phyloP scores from a whole-genome alignment of 92 coral and sea anemone genomes.

The Montipora capitata region DNA sequence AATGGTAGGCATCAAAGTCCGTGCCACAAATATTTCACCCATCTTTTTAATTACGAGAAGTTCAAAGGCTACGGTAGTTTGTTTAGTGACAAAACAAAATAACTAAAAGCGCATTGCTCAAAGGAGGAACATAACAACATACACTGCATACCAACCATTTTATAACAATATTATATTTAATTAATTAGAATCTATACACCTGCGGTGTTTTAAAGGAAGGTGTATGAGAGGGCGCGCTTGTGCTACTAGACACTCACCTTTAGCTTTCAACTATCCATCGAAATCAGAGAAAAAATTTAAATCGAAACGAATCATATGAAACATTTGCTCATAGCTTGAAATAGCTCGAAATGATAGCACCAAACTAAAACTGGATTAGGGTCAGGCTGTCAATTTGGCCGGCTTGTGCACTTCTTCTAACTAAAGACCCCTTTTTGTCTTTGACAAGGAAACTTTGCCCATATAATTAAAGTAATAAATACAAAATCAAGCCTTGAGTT shows the following conservation, averaged over 20 bases:
- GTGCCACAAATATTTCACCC: slow-evolving; percentile 13
- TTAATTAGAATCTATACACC: too few relatives aligned
- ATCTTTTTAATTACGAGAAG: too few relatives aligned
- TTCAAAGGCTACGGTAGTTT: too few relatives aligned
- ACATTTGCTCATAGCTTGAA: background rate
- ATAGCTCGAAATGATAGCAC: too few relatives aligned
- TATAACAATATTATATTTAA: too few relatives aligned
- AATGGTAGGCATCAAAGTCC: background rate
- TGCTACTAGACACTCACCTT: too few relatives aligned
- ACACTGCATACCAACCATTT: background rate
- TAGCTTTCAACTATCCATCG: too few relatives aligned
- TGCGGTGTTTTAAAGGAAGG: too few relatives aligned
- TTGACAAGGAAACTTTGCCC: background rate
- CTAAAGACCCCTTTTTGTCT: background rate
- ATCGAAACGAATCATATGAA: background rate
- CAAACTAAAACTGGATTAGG: background rate
- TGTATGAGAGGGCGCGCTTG: too few relatives aligned
- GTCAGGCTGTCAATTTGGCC: background rate
- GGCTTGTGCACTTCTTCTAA: background rate
- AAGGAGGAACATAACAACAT: background rate
- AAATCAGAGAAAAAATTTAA: too few relatives aligned
- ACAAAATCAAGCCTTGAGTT: background rate
- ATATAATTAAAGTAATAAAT: background rate
- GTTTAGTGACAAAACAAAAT: background rate
- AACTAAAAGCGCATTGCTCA: background rate